phyloP scores from a whole-genome alignment of 1,140 invertebrate genomes.

The Tenebrio molitor region DNA sequence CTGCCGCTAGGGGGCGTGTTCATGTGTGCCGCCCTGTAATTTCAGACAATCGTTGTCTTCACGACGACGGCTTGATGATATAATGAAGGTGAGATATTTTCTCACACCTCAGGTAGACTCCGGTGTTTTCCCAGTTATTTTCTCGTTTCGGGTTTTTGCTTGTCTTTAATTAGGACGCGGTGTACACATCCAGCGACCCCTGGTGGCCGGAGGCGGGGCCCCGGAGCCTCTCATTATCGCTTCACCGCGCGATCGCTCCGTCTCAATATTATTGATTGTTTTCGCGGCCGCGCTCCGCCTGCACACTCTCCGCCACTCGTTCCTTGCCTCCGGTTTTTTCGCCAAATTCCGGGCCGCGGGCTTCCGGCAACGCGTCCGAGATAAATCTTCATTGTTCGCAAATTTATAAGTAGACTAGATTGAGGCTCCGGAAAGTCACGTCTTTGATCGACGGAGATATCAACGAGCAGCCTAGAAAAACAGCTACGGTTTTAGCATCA shows the following conservation, averaged over 20 bases:
- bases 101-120: slow-evolving; percentile 65
- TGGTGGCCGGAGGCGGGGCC: slow-evolving; percentile 56
- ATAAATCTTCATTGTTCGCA: slow-evolving; percentile 2
- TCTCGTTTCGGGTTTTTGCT: slow-evolving; percentile 56
- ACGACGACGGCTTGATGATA: slow-evolving; percentile 65
- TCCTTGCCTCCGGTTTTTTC: slow-evolving; percentile 40
- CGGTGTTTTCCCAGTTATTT: slow-evolving; percentile 65
- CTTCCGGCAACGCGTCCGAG: slow-evolving; percentile 13
- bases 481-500: no score
- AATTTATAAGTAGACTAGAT: not conserved
- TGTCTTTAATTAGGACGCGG: slow-evolving; percentile 61
- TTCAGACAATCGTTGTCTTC: slow-evolving; percentile 66
- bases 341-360: not conserved
- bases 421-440: not conserved
- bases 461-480: no score
- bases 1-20: slow-evolving; percentile 57
- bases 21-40: slow-evolving; percentile 64
- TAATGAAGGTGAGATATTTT: slow-evolving; percentile 65
- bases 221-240: slow-evolving; percentile 63
- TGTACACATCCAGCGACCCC: slow-evolving; percentile 52
- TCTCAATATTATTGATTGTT: slow-evolving; percentile 65
- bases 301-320: slow-evolving; percentile 16
- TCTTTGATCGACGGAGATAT: not conserved
- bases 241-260: slow-evolving; percentile 60
- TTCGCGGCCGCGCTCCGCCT: slow-evolving; percentile 46